Evolutionary conservation across 1,140 invertebrate genomes (phyloP).

Genomic region (Kradibia gibbosae): DNA sequence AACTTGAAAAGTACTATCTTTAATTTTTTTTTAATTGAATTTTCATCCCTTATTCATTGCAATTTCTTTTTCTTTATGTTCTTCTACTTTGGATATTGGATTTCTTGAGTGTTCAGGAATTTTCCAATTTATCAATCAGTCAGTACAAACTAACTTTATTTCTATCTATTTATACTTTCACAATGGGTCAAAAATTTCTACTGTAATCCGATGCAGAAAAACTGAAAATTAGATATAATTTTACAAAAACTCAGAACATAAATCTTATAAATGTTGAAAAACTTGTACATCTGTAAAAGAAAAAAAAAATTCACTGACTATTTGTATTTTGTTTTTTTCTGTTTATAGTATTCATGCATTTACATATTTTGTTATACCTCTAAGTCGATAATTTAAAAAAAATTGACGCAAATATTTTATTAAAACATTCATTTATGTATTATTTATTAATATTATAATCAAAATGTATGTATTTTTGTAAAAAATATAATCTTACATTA

Average conservation of each 20-base stretch:
- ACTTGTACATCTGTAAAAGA: background rate
- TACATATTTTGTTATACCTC: too few species aligned
- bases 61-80: slow-evolving; percentile 6
- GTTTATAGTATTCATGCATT: background rate
- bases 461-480: too few species aligned
- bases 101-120: slow-evolving; percentile 22
- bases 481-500: too few species aligned
- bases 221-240: background rate
- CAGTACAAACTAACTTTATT: background rate
- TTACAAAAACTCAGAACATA: background rate
- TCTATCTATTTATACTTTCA: background rate
- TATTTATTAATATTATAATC: too few species aligned
- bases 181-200: slow-evolving; percentile 2
- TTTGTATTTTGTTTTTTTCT: background rate
- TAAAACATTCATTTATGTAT: too few species aligned
- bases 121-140: slow-evolving; percentile 21
- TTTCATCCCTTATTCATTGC: background rate
- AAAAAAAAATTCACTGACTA: background rate
- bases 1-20: slow-evolving; percentile 27
- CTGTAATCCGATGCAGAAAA: background rate
- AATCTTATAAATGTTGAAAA: background rate
- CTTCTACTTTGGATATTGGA: background rate
- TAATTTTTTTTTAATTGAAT: slow-evolving; percentile 19
- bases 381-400: too few species aligned
- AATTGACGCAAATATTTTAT: too few species aligned